phyloP scores from a whole-genome alignment of 2,888 invertebrate species.

The Melolontha melolontha region DNA sequence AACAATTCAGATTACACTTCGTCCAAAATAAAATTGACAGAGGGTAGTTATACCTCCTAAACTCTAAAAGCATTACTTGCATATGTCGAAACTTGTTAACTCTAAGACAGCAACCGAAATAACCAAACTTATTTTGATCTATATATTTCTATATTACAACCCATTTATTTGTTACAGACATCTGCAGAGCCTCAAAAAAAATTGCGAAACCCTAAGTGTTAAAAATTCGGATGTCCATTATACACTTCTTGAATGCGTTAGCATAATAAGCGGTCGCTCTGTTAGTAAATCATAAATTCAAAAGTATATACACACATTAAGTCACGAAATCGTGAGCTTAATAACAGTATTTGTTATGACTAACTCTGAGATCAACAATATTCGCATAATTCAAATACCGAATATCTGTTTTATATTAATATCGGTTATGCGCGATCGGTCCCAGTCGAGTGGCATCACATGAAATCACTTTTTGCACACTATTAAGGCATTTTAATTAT shows the following conservation, averaged over 20 bases:
- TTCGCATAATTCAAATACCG: constrained; percentile 26
- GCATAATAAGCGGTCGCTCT: not conserved
- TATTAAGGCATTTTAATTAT: constrained; percentile 19
- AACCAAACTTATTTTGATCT: too few relatives aligned
- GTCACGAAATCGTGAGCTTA: constrained; percentile 25
- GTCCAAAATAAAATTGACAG: too few relatives aligned
- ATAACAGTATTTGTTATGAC: constrained; percentile 18
- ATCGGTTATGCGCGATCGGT: constrained; percentile 7
- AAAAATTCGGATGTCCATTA: not conserved
- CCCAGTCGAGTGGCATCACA: constrained; percentile 30
- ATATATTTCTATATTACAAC: too few relatives aligned
- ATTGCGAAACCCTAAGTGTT: too few relatives aligned
- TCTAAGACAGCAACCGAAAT: too few relatives aligned
- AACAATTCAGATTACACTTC: too few relatives aligned
- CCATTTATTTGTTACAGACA: too few relatives aligned
- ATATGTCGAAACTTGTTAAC: too few relatives aligned
- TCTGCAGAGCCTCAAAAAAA: too few relatives aligned
- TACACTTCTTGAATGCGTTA: not conserved
- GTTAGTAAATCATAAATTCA: constrained; percentile 4
- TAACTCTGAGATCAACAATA: constrained; percentile 18
- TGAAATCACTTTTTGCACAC: constrained; percentile 13
- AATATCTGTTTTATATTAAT: constrained; percentile 27
- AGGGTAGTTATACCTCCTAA: too few relatives aligned
- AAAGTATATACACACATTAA: constrained; percentile 8
- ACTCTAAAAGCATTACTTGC: too few relatives aligned